Evolutionary conservation across 2,888 invertebrate genomes (phyloP).

Genomic region (Amiota communis): DNA sequence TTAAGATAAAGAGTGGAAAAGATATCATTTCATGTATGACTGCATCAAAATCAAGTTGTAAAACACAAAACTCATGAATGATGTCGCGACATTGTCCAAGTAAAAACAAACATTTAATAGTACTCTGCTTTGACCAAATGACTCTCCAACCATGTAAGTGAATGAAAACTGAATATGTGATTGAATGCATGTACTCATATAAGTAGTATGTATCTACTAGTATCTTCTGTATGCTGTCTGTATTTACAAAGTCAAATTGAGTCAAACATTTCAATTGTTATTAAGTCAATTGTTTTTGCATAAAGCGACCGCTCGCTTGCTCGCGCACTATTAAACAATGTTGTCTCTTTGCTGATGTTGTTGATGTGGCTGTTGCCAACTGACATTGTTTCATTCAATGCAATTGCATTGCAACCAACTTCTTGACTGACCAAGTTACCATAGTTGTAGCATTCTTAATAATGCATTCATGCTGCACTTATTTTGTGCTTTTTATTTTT

Average conservation of each 20-base stretch:
- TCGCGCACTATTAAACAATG: too few relatives aligned
- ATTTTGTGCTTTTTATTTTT: neutral
- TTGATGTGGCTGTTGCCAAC: neutral
- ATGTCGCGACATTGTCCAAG: too few relatives aligned
- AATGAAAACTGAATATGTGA: neutral
- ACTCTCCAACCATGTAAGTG: neutral
- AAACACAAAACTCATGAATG: too few relatives aligned
- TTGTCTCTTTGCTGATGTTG: neutral
- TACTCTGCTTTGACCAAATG: neutral
- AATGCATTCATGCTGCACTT: neutral
- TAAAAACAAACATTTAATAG: too few relatives aligned
- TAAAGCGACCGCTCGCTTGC: neutral
- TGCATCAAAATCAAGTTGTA: too few relatives aligned
- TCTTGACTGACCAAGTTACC: neutral
- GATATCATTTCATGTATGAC: too few relatives aligned
- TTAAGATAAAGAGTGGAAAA: too few relatives aligned
- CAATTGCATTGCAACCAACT: neutral
- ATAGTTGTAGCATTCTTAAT: neutral
- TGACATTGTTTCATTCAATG: neutral
- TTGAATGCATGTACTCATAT: constrained; percentile 1
- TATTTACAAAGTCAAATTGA: neutral
- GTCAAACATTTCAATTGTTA: constrained; percentile 18
- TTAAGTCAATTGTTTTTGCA: neutral
- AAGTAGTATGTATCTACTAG: too few relatives aligned
- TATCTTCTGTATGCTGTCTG: too few relatives aligned